These are phyloP conservation scores for Masnerella sp. DNA, from an alignment of 2,888 invertebrate species.

Conservation along the genomic window DNA sequence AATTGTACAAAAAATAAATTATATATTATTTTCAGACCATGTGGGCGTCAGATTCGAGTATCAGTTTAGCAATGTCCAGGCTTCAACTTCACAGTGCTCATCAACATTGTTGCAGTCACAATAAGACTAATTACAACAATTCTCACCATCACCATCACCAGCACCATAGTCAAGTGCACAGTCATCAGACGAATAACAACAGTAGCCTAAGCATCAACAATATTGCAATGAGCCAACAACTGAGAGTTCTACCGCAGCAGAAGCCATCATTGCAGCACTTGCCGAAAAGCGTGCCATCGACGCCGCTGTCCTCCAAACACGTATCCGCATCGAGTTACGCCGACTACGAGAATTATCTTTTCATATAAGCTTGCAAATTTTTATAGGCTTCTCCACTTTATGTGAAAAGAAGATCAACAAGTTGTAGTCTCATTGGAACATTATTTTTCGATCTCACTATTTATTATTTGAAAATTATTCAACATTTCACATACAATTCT, in stretches of 20 bases:
- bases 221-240: slow-evolving; percentile 60
- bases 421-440: too few relatives aligned
- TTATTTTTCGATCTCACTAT: too few relatives aligned
- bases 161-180: slow-evolving; percentile 78
- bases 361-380: slow-evolving; percentile 78
- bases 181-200: slow-evolving; percentile 62
- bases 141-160: slow-evolving; percentile 74
- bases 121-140: slow-evolving; percentile 64
- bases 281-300: slow-evolving; percentile 75
- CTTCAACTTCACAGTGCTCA: slow-evolving; percentile 75
- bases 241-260: slow-evolving; percentile 66
- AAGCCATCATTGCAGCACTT: slow-evolving; percentile 68
- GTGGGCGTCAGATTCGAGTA: slow-evolving; percentile 80
- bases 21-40: slow-evolving; percentile 80
- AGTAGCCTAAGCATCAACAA: slow-evolving; percentile 7
- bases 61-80: slow-evolving; percentile 75
- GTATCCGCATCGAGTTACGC: slow-evolving; percentile 78
- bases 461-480: too few relatives aligned
- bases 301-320: slow-evolving; percentile 74
- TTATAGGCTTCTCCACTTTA: too few relatives aligned
- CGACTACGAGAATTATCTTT: slow-evolving; percentile 84
- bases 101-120: slow-evolving; percentile 71
- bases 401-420: too few relatives aligned
- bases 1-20: too few relatives aligned
- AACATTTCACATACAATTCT: too few relatives aligned